Conservation (phyloP, 2,113 vertebrate species). For the Tenebrosternarchus preto region DNA sequence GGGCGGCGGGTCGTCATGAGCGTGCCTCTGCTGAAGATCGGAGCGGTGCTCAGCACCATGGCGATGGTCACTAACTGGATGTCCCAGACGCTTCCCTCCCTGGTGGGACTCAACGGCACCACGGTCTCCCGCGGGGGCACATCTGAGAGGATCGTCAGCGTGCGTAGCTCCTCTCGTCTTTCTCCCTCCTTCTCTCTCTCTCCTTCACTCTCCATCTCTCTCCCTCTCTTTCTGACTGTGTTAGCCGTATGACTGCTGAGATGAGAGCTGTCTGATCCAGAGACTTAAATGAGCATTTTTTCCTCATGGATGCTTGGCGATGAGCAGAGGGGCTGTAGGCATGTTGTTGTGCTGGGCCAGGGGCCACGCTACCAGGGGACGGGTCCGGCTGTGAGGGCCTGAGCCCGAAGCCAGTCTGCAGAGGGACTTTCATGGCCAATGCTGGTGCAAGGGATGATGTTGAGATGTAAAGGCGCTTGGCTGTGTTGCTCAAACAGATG, state of each 20-base stretch:
- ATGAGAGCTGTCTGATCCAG: background rate
- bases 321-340: background rate
- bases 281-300: background rate
- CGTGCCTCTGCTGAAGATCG: slow-evolving; percentile 87
- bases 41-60: slow-evolving; percentile 91
- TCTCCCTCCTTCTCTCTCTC: slow-evolving; percentile 40
- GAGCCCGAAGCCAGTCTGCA: background rate
- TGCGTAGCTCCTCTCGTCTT: slow-evolving; percentile 66
- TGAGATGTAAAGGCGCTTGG: slow-evolving; percentile 26
- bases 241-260: background rate
- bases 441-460: slow-evolving; percentile 32
- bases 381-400: background rate
- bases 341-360: background rate
- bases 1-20: slow-evolving; percentile 72
- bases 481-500: background rate
- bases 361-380: too few relatives aligned
- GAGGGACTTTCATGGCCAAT: background rate
- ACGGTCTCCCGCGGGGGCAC: slow-evolving; percentile 82
- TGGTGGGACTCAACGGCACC: slow-evolving; percentile 89
- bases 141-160: slow-evolving; percentile 89
- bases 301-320: background rate
- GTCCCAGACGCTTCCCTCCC: slow-evolving; percentile 87
- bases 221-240: background rate
- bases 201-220: slow-evolving; percentile 16
- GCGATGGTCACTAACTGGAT: slow-evolving; percentile 94